Base-by-base conservation (phyloP, 2,797 vertebrate species). In the Pseudomugil gertrudae region DNA sequence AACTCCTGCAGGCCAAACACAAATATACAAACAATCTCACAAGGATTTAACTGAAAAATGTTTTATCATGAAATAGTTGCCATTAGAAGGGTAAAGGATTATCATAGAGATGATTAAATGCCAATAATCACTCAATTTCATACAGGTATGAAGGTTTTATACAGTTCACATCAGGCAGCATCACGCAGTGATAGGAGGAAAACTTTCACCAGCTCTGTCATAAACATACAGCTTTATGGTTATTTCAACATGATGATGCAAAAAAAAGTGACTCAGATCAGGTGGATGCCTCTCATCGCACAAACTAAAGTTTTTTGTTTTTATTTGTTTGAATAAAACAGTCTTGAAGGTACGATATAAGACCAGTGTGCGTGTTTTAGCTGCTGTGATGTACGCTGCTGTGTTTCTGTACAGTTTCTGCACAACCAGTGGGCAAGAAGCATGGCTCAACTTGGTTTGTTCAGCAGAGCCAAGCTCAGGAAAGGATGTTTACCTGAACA, bases 311-410 rank as follows among this genome's bases (percentile, higher is more conserved):
- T 32, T 63, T 32, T 33, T 45, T 65, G n/a, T 29, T 3, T 29
- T 29, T 29, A 5, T 29, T 52, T 63, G 13, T 53, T 68, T 43
- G 29, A 63, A 63, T 68, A 68, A 74, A 47, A 58, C 27, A 24
- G 15, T 53, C 33, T 53, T 60, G n/a, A 52, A 55, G 23, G 26
- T 27, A 11, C 23, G 47, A 72, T 10, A 29, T 3, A 9, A 50
- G n/a, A 17, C 17, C 10, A 24, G 40, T 9, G 40, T 56, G n/a
- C 32, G 30, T 23, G 10, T 29, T 48, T 24, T 40, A 23, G 7
- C 43, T 11, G 14, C 36, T 38, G 14, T 38, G 36, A 38, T 38
- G 15, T 17, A 17, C 15, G 36, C 7, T 47, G n/a, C 9, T 24
- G 47, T 48, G 23, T 48, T 17, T n/a, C n/a, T n/a, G n/a, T n/a